These are phyloP conservation scores for Paguma larvata DNA, from an alignment of 2,797 vertebrate genomes.

Conservation along the genomic window DNA sequence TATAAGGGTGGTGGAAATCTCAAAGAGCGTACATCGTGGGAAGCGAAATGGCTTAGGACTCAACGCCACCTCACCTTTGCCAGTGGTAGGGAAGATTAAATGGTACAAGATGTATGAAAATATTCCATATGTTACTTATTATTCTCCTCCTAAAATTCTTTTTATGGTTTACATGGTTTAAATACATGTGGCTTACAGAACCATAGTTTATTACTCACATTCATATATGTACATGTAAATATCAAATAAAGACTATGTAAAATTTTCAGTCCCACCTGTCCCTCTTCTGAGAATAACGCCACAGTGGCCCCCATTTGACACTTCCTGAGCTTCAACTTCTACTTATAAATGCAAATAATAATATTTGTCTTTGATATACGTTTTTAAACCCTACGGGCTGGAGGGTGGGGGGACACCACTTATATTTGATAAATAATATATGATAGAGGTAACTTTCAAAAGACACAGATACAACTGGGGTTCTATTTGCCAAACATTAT, in stretches of 20 bases:
- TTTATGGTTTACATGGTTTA: neutral
- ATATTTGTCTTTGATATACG: neutral
- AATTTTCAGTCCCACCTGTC: neutral
- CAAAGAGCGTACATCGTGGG: neutral
- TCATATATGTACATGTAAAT: neutral
- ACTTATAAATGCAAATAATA: neutral
- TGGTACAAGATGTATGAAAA: neutral
- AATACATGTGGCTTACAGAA: neutral
- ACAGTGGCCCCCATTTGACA: neutral
- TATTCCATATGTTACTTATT: neutral
- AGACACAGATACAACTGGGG: neutral
- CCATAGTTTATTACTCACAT: neutral
- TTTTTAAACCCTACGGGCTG: neutral
- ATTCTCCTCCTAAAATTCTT: conserved; percentile 20
- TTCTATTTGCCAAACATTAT: conserved; percentile 35
- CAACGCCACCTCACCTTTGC: neutral
- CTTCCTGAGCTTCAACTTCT: conserved; percentile 38
- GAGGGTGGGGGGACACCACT: neutral
- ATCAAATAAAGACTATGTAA: conserved; percentile 25
- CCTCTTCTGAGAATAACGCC: conserved; percentile 10
- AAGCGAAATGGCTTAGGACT: neutral
- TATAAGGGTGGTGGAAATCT: neutral
- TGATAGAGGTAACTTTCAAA: conserved; percentile 4
- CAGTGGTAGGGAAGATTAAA: neutral
- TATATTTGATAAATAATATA: conserved; percentile 12